A percentile compares a stretch with the other conserved stretches of the same genome.
Evolutionary conservation across 2,888 invertebrate genomes (phyloP).

Genomic region (Ectemnius cavifrons): DNA sequence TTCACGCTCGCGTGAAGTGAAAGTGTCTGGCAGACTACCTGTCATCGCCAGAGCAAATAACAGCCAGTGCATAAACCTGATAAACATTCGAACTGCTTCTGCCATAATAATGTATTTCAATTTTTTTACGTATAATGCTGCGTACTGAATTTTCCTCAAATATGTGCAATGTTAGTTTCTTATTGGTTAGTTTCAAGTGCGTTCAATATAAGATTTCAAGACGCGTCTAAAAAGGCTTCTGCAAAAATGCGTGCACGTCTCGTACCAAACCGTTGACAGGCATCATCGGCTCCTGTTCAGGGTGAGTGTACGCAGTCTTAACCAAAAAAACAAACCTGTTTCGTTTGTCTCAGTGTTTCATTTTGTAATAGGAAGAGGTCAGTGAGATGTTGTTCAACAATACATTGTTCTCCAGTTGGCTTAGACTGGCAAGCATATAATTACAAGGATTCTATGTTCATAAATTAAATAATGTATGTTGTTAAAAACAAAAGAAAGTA

Average conservation of each 20-base stretch:
- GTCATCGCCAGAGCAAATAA: not conserved
- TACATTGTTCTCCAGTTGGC: too few relatives aligned
- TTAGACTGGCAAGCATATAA: too few relatives aligned
- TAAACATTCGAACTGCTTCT: too few relatives aligned
- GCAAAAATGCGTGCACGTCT: conserved; percentile 54
- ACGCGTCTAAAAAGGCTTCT: conserved; percentile 54
- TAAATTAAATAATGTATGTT: too few relatives aligned
- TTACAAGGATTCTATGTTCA: too few relatives aligned
- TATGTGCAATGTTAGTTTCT: not conserved
- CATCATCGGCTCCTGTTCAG: conserved; percentile 22
- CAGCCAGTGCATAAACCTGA: too few relatives aligned
- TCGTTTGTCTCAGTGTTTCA: too few relatives aligned
- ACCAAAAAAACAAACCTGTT: too few relatives aligned
- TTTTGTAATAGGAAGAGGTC: too few relatives aligned
- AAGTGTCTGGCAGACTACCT: conserved; percentile 1
- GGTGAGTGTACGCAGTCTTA: conserved; percentile 38
- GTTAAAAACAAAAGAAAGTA: too few relatives aligned
- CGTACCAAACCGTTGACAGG: conserved; percentile 42
- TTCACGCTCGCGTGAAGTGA: not conserved
- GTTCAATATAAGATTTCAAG: conserved; percentile 4
- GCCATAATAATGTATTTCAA: too few relatives aligned
- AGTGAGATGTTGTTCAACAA: too few relatives aligned
- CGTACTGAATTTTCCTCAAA: not conserved
- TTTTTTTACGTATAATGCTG: not conserved
- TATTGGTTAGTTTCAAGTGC: not conserved